Conservation (phyloP, 2,888 invertebrate genomes). For the Campoplex capitator region DNA sequence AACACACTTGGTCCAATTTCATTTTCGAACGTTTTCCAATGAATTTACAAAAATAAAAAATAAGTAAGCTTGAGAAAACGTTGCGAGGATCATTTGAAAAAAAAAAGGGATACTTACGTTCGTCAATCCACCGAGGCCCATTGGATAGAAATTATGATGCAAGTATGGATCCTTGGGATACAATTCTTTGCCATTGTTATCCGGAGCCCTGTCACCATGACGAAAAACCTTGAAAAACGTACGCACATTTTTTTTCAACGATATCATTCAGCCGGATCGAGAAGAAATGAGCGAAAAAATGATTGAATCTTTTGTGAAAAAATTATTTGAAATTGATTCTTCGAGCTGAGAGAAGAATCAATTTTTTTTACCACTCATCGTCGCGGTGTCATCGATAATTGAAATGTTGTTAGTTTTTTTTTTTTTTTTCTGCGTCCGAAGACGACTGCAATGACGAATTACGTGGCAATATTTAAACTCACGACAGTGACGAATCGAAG, state of each 20-base stretch:
- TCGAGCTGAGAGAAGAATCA: too few relatives aligned
- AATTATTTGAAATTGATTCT: too few relatives aligned
- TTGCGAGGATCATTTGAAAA: neutral
- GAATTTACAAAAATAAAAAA: too few relatives aligned
- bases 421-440: too few relatives aligned
- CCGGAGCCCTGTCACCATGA: slow-evolving; percentile 90
- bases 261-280: neutral
- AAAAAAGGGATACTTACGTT: slow-evolving; percentile 68
- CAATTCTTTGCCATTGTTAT: slow-evolving; percentile 85
- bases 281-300: too few relatives aligned
- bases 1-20: too few relatives aligned
- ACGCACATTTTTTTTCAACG: neutral
- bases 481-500: slow-evolving; percentile 74
- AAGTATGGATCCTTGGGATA: slow-evolving; percentile 87
- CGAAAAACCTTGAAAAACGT: slow-evolving; percentile 86
- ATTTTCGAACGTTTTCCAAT: too few relatives aligned
- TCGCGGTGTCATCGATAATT: neutral
- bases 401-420: too few relatives aligned
- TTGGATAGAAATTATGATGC: slow-evolving; percentile 87
- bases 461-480: slow-evolving; percentile 57
- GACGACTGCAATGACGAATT: neutral
- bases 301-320: too few relatives aligned
- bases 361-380: neutral
- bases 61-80: too few relatives aligned
- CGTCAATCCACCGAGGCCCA: slow-evolving; percentile 84